phyloP scores from a whole-genome alignment of 2,113 vertebrate species.

The Alligator mississippiensis region DNA sequence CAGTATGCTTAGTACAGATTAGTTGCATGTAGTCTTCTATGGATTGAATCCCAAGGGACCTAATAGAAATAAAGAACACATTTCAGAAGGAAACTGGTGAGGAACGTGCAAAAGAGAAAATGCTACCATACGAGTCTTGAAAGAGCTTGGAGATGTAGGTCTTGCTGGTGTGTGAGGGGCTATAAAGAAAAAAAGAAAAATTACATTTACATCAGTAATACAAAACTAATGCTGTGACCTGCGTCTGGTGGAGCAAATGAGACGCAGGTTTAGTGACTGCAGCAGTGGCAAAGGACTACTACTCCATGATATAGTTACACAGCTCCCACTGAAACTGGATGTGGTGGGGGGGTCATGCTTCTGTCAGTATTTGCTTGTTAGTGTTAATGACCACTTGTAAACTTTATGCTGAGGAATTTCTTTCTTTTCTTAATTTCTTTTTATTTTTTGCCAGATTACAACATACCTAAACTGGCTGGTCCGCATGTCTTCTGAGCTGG shows the following conservation, averaged over 20 bases:
- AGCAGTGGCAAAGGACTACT: not conserved
- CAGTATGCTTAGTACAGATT: too few relatives aligned
- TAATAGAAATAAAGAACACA: not conserved
- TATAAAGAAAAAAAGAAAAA: not conserved
- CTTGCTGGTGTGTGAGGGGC: not conserved
- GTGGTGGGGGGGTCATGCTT: not conserved
- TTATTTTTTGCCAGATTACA: constrained; percentile 82
- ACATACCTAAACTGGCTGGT: constrained; percentile 94
- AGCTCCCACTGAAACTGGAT: not conserved
- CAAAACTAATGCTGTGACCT: not conserved
- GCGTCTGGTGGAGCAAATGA: not conserved
- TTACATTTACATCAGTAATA: not conserved
- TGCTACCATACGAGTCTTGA: not conserved
- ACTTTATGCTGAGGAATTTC: not conserved
- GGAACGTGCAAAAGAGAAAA: not conserved
- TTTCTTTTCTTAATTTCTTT: not conserved
- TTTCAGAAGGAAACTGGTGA: not conserved
- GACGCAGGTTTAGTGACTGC: not conserved
- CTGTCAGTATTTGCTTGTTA: not conserved
- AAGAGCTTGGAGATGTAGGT: not conserved
- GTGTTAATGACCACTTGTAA: not conserved
- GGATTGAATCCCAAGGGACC: not conserved
- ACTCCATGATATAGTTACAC: not conserved
- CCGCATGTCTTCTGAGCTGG: constrained; percentile 95
- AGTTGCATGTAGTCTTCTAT: not conserved